A percentile compares a stretch with the other conserved stretches of the same genome.
Conservation (phyloP, 2,888 invertebrate genomes). For the Dryadula phaetusa region DNA sequence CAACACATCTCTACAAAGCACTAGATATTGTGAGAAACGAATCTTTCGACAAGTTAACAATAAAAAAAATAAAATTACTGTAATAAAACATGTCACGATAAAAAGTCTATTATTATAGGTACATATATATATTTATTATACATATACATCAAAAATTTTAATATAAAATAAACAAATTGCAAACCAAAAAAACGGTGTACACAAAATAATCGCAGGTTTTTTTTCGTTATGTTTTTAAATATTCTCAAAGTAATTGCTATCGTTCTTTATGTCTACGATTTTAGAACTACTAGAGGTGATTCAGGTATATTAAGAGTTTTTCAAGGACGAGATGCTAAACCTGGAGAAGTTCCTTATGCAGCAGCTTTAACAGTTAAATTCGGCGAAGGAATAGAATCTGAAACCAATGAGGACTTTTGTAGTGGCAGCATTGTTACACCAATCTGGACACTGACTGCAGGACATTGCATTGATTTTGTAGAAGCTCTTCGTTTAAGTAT, state of each 20-base stretch:
- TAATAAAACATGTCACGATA: no score
- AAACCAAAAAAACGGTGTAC: no score
- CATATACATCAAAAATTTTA: no score
- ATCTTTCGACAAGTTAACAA: no score
- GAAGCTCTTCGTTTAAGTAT: no score
- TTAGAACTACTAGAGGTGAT: background rate
- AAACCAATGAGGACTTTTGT: background rate
- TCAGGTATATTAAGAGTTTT: background rate
- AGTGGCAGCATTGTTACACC: background rate
- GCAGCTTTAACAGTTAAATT: background rate
- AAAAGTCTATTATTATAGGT: no score
- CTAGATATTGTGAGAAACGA: no score
- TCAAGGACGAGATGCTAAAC: background rate
- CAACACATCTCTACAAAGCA: no score
- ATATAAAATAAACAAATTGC: no score
- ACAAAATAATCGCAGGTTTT: background rate
- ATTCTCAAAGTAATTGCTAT: background rate
- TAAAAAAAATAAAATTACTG: no score
- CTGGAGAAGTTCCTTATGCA: background rate
- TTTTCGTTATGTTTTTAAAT: background rate
- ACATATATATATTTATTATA: no score
- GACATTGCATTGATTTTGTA: background rate
- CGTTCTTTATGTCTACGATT: background rate
- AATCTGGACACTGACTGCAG: conserved; percentile 1
- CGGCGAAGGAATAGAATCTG: background rate